A percentile compares a stretch with the other conserved stretches of the same genome.
These are phyloP conservation scores for Platysteira castanea DNA, from an alignment of 2,113 vertebrate genomes.

Conservation along the genomic window DNA sequence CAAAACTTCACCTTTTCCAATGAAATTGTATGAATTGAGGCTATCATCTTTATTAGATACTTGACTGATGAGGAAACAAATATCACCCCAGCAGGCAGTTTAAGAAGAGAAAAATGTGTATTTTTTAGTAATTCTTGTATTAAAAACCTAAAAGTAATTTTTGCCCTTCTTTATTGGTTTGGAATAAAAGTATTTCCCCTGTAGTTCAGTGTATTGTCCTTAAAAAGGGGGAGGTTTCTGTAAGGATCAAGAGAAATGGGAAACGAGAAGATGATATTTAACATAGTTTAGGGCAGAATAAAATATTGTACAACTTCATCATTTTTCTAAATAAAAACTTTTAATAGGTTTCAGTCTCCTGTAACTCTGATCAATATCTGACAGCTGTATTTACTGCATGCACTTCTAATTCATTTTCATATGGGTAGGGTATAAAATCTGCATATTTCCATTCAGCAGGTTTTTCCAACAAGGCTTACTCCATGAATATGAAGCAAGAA, in stretches of 20 bases:
- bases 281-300: not conserved
- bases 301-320: not conserved
- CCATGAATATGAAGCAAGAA: not conserved
- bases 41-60: not conserved
- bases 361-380: not conserved
- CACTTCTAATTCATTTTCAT: not conserved
- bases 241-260: not conserved
- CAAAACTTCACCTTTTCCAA: not conserved
- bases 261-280: not conserved
- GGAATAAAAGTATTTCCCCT: not conserved
- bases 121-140: not conserved
- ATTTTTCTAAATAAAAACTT: not conserved
- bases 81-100: not conserved
- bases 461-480: not conserved
- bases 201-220: not conserved
- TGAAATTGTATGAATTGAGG: not conserved
- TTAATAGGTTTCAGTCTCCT: not conserved
- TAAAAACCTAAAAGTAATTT: not conserved
- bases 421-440: not conserved
- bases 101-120: not conserved
- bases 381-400: not conserved
- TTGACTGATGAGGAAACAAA: not conserved
- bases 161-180: not conserved
- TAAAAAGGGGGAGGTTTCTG: not conserved
- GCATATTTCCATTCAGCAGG: accelerated